Evolutionary conservation across 2,113 vertebrate genomes (phyloP), one percentile per base, ranked within the genome.

Genomic region (Puma concolor): DNA sequence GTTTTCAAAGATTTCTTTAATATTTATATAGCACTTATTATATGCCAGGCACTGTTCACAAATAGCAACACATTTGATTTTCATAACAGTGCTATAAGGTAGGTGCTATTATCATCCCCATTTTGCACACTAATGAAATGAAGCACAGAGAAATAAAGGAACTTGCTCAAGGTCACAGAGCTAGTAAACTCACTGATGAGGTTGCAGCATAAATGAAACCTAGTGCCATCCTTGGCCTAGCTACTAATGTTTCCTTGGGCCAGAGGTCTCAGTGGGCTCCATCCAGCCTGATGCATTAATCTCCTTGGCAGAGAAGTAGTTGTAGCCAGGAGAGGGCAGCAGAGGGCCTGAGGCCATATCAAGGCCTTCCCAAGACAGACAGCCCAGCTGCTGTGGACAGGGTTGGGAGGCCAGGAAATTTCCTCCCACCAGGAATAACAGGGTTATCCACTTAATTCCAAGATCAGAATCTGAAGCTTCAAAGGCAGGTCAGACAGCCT

Each of bases 91-190:
- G 36, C 16, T 71, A 7, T 57, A 57, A 89, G 21, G 36, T 41
- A 69, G 31, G 17, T 88, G 15, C 23, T 77, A 33, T 50, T 76
- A 36, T 91, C 80, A 52, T 64, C 15, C 48, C 63, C 41, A 72
- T 88, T 87, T 84, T 60, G 50, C 25, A 74, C 50, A 67, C 54
- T 54, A 85, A 72, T 67, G 96, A 79, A 87, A 38, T 80, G 15
- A 91, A 97, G 19, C 31, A 15, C 44, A 90, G 44, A 74, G 50
- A 84, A n/a, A 57, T 69, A 69, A 79, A 87, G 67, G n/a, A 83
- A 82, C 1, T 29, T 92, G 31, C 4, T 92, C 21, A 29, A 83
- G 11, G 25, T 76, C 76, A 64, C 27, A 87, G 11, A 92, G 41
- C 33, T 33, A 69, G 38, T 8, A 74, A 81, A 14, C 17, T 25